Evolutionary conservation across 1,140 invertebrate species (phyloP), one percentile per base, ranked within the genome.

Genomic region (Neodiprion lecontei): DNA sequence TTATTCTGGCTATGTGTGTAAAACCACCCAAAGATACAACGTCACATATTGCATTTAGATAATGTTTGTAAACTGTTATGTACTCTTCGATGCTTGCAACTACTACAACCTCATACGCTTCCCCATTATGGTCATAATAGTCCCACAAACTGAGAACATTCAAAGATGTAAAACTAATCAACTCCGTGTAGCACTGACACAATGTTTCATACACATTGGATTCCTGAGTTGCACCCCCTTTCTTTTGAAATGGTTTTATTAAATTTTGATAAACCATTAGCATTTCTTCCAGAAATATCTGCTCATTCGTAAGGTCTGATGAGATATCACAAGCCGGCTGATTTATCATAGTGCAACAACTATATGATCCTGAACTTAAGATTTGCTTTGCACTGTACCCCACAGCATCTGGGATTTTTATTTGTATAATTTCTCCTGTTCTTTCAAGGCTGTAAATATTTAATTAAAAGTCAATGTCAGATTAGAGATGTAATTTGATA

Each of bases 11-110:
- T 72, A 94, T 92, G 79, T 92, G 90, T 72, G 90, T 85, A 87
- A 95, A 94, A 73, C 93, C 94, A 80, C 91, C 91, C 73, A 94
- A 89, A 78, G 93, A 92, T 78, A 94, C 91, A 73, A 95, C 88
- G 89, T 96, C 94, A 84, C 94, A 94, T 83, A 96, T 90, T 75
- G 90, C 88, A 82, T 91, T 90, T 67, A 94, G 91, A 88, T 96
- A 97, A 79, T 90, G 91, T 81, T 91, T 92, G 82, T 95, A 96
- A 49, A 94, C 88, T 76, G 90, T 89, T 76, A 94, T 91, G 86
- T 91, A 93, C 84, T 95, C 93, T 72, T 94, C 92, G 84, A 92
- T 90, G 86, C 93, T 91, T 81, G 91, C 91, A 75, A 96, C 89
- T 74, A 95, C 89, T 9, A 91, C 87, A 75, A 95, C 90, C 85